Evolutionary conservation across 2,888 invertebrate species (phyloP).

Genomic region (Escarpia spicata): DNA sequence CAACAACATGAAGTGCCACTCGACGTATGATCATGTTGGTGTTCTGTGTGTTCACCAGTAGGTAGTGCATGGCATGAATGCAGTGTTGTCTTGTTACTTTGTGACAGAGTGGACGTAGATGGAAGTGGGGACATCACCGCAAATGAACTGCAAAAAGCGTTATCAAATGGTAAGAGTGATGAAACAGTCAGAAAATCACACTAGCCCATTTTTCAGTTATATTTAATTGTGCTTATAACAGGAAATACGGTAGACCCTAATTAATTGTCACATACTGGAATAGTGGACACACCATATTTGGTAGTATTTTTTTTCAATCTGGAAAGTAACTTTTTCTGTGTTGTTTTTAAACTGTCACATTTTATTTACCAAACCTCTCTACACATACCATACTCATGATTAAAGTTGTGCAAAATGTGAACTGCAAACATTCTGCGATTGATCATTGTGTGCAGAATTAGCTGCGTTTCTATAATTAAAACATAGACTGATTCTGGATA

Average conservation of each 20-base stretch:
- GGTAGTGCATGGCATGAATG: constrained; percentile 50
- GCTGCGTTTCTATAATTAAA: no score
- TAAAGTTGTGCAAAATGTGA: no score
- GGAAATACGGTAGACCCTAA: not conserved
- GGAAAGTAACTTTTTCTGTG: not conserved
- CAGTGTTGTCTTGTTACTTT: constrained; percentile 19
- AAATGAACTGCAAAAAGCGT: constrained; percentile 87
- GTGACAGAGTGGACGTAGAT: constrained; percentile 66
- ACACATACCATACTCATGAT: no score
- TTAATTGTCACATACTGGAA: not conserved
- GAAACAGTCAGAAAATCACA: constrained; percentile 19
- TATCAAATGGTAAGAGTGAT: constrained; percentile 81
- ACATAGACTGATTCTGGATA: no score
- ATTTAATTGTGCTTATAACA: not conserved
- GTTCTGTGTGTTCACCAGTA: constrained; percentile 75
- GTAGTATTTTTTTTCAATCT: not conserved
- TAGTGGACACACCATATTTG: not conserved
- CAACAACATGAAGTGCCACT: not conserved
- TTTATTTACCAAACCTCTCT: not conserved
- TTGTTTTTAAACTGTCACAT: not conserved
- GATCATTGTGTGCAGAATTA: no score
- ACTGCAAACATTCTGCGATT: no score
- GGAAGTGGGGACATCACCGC: constrained; percentile 86
- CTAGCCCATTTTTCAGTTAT: not conserved
- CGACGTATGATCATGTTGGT: constrained; percentile 61